Evolutionary conservation across 2,888 invertebrate species (phyloP).

Genomic region (Protophormia terraenovae): DNA sequence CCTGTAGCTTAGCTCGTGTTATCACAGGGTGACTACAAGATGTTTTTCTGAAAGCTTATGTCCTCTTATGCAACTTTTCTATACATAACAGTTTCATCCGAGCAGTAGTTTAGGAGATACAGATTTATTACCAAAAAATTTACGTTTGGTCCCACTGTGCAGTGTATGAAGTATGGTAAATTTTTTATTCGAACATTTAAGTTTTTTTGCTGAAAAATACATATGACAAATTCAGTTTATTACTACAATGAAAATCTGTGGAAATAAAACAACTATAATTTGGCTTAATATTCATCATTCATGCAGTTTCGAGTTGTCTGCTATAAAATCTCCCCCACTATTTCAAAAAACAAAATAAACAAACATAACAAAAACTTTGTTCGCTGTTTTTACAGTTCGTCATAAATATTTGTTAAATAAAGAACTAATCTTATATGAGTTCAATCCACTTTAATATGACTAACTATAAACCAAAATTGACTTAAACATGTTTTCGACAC

Average conservation of each 20-base stretch:
- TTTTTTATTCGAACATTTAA: too few species aligned
- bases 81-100: too few species aligned
- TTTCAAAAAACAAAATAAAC: background rate
- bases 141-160: too few species aligned
- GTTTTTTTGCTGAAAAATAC: background rate
- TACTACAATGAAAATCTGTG: background rate
- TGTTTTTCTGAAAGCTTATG: too few species aligned
- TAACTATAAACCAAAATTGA: slow-evolving; percentile 3
- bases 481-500: slow-evolving; percentile 11
- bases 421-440: background rate
- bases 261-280: background rate
- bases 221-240: background rate
- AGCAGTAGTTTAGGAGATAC: too few species aligned
- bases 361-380: too few species aligned
- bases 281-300: background rate
- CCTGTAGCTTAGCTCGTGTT: too few species aligned
- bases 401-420: background rate
- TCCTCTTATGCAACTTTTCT: too few species aligned
- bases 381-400: background rate
- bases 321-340: background rate
- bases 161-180: too few species aligned
- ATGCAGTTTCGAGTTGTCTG: background rate
- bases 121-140: too few species aligned
- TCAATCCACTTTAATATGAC: background rate
- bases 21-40: too few species aligned